These are phyloP conservation scores for Ceraclea dissimilis DNA, from an alignment of 2,888 invertebrate species.

Conservation along the genomic window DNA sequence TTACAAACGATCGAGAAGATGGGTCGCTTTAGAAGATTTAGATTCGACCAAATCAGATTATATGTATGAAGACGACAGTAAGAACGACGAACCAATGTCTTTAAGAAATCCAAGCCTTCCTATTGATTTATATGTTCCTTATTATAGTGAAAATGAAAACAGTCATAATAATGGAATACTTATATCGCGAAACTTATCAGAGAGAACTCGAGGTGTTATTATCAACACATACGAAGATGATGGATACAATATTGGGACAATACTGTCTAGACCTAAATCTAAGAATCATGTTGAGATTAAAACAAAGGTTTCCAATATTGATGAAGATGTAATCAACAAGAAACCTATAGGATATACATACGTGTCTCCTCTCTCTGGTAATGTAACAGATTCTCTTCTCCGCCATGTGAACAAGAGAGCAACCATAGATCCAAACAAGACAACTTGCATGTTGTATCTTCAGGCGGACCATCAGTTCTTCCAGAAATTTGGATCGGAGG, in stretches of 20 bases:
- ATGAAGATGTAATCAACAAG: constrained; percentile 56
- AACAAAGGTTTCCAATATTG: constrained; percentile 54
- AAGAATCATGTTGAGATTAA: constrained; percentile 61
- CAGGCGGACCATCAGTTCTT: constrained; percentile 97
- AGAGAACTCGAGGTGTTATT: constrained; percentile 41
- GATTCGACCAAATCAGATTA: constrained; percentile 18
- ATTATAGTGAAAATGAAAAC: constrained; percentile 54
- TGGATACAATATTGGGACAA: constrained; percentile 34
- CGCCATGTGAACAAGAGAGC: constrained; percentile 59
- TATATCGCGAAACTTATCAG: constrained; percentile 48
- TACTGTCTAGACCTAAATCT: constrained; percentile 50
- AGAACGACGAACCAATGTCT: constrained; percentile 48
- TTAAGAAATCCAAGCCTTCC: constrained; percentile 58
- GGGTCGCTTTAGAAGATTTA: constrained; percentile 56
- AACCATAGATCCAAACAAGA: constrained; percentile 76
- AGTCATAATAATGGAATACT: constrained; percentile 39
- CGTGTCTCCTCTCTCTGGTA: constrained; percentile 34
- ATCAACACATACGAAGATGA: constrained; percentile 29
- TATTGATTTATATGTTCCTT: constrained; percentile 57
- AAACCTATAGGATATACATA: constrained; percentile 46
- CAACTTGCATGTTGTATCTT: constrained; percentile 90
- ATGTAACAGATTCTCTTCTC: constrained; percentile 45
- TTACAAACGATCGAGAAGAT: constrained; percentile 49
- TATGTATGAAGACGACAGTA: constrained; percentile 35
- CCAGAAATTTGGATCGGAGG: constrained; percentile 87